Evolutionary conservation across 2,888 invertebrate genomes (phyloP).

Genomic region (Lepetodrilus schrolli): DNA sequence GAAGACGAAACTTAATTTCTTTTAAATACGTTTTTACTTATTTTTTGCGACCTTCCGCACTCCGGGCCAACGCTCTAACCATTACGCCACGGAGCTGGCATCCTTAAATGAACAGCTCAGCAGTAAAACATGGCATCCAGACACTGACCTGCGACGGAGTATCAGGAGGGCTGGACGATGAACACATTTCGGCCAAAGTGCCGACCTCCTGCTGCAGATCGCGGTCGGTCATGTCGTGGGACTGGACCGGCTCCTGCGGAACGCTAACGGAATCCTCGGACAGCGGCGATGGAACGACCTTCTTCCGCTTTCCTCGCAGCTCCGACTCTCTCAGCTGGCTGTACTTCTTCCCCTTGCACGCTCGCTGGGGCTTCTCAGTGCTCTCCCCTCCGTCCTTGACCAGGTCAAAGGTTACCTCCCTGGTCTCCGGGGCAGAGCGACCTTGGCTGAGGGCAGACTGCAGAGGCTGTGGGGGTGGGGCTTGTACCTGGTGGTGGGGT

Average conservation of each 20-base stretch:
- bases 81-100: too few species aligned
- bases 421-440: constrained; percentile 20
- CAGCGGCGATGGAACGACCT: constrained; percentile 8
- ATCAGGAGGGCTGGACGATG: constrained; percentile 35
- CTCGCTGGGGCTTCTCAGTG: constrained; percentile 53
- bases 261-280: not conserved
- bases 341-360: constrained; percentile 64
- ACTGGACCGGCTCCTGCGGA: constrained; percentile 3
- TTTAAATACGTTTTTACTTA: too few species aligned
- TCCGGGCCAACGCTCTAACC: too few species aligned
- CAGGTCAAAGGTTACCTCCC: constrained; percentile 33
- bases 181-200: not conserved
- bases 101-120: too few species aligned
- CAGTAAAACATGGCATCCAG: too few species aligned
- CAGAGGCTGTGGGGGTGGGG: constrained; percentile 39
- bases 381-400: constrained; percentile 31
- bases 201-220: not conserved
- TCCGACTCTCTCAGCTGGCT: constrained; percentile 58
- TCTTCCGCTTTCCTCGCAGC: constrained; percentile 42
- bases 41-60: too few species aligned
- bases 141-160: constrained; percentile 2
- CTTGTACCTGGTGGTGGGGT: constrained; percentile 47
- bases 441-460: constrained; percentile 13
- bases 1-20: too few species aligned
- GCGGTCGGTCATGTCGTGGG: not conserved